phyloP scores from a whole-genome alignment of 2,888 invertebrate species.

The Cremastinae sp. region DNA sequence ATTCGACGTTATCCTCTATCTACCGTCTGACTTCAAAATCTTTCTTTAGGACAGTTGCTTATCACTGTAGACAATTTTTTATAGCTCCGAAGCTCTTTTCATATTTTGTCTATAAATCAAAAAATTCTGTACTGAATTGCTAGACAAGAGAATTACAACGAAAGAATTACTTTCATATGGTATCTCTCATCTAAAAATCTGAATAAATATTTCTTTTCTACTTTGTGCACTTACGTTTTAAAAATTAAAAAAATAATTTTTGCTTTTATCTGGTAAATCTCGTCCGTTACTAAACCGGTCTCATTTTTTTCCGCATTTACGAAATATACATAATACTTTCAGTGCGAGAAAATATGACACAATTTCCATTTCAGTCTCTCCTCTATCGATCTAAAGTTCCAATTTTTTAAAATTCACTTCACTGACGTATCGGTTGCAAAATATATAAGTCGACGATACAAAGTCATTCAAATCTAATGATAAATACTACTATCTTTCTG shows the following conservation, averaged over 20 bases:
- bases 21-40: not conserved
- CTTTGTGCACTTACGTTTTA: slow-evolving; percentile 61
- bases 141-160: slow-evolving; percentile 13
- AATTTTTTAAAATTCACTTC: slow-evolving; percentile 10
- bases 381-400: slow-evolving; percentile 7
- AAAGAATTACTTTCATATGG: slow-evolving; percentile 28
- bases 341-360: slow-evolving; percentile 52
- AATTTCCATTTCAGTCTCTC: slow-evolving; percentile 20
- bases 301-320: slow-evolving; percentile 38
- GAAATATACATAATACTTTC: slow-evolving; percentile 52
- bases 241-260: slow-evolving; percentile 63
- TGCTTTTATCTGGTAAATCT: slow-evolving; percentile 28
- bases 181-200: slow-evolving; percentile 47
- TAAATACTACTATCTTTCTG: slow-evolving; percentile 56
- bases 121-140: too few relatives aligned
- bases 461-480: slow-evolving; percentile 56
- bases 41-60: slow-evolving; percentile 42
- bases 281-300: slow-evolving; percentile 20
- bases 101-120: not conserved
- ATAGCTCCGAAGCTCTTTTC: not conserved
- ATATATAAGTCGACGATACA: slow-evolving; percentile 32
- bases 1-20: not conserved
- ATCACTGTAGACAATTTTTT: not conserved
- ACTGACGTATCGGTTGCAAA: not conserved
- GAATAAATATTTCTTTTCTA: slow-evolving; percentile 54